Conservation (phyloP, 2,797 vertebrate species). For the Cynodonichthys magdalenae region DNA sequence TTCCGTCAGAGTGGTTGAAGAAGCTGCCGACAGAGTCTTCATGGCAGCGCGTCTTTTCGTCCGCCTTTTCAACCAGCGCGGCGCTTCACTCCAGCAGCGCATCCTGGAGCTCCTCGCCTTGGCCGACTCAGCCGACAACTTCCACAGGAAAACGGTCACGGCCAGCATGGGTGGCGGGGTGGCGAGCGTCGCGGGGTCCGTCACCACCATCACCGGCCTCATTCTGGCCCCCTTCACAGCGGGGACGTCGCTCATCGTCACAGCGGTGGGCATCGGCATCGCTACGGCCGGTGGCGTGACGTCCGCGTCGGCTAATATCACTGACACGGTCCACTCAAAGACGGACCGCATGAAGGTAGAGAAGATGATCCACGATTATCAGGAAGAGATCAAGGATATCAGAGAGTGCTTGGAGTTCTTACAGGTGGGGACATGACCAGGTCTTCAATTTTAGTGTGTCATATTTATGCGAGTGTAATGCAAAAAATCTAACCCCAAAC, state of each 20-base stretch:
- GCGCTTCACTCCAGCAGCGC: slow-evolving; percentile 67
- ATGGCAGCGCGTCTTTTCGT: slow-evolving; percentile 83
- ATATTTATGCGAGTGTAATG: too few species aligned
- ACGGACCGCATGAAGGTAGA: slow-evolving; percentile 81
- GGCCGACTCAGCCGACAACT: slow-evolving; percentile 74
- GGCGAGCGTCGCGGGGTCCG: slow-evolving; percentile 76
- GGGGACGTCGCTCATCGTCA: slow-evolving; percentile 82
- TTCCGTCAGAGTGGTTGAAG: slow-evolving; percentile 70
- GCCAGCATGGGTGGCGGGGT: slow-evolving; percentile 78
- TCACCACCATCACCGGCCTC: slow-evolving; percentile 82
- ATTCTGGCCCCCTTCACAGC: slow-evolving; percentile 80
- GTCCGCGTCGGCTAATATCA: slow-evolving; percentile 80
- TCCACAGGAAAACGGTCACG: slow-evolving; percentile 79
- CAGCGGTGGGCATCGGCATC: slow-evolving; percentile 78
- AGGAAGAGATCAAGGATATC: slow-evolving; percentile 80
- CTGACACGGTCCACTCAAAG: slow-evolving; percentile 80
- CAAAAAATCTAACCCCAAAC: too few species aligned
- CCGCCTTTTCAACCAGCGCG: slow-evolving; percentile 74
- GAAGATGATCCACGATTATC: slow-evolving; percentile 79
- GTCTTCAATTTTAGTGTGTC: neutral
- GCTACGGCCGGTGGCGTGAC: slow-evolving; percentile 79
- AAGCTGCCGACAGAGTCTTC: slow-evolving; percentile 80
- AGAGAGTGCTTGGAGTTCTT: slow-evolving; percentile 80
- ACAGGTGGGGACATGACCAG: slow-evolving; percentile 61
- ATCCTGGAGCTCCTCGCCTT: slow-evolving; percentile 73